These are phyloP conservation scores for Congeria kusceri DNA, from an alignment of 2,888 invertebrate species.

Conservation along the genomic window DNA sequence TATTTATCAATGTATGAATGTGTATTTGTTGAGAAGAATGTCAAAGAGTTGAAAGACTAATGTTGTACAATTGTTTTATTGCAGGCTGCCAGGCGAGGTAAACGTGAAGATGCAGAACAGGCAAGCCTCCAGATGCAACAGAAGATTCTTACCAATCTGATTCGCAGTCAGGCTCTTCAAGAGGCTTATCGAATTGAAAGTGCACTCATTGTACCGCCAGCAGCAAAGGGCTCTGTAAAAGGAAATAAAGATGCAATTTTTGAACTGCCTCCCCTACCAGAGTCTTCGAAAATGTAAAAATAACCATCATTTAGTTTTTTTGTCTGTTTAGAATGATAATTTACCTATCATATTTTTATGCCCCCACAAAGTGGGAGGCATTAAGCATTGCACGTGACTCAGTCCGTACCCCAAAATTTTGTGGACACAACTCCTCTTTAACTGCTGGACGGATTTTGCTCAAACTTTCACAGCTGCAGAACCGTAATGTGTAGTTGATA, in stretches of 20 bases:
- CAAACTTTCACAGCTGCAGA: too few relatives aligned
- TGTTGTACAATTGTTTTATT: background rate
- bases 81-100: conserved; percentile 87
- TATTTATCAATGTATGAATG: too few relatives aligned
- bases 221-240: conserved; percentile 46
- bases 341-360: background rate
- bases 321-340: conserved; percentile 1
- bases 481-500: too few relatives aligned
- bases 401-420: too few relatives aligned
- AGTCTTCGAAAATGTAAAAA: conserved; percentile 50
- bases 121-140: conserved; percentile 91
- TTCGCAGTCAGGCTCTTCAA: conserved; percentile 92
- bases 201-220: conserved; percentile 50
- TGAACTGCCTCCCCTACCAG: conserved; percentile 84
- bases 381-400: too few relatives aligned
- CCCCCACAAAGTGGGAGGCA: too few relatives aligned
- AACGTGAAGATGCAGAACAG: conserved; percentile 90
- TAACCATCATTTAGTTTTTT: background rate
- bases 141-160: conserved; percentile 90
- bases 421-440: too few relatives aligned
- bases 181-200: conserved; percentile 71
- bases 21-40: too few relatives aligned
- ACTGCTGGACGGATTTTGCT: too few relatives aligned
- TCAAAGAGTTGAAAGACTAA: too few relatives aligned
- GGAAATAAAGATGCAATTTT: conserved; percentile 82